A percentile compares a stretch with the other conserved stretches of the same genome.
Conservation (phyloP, 2,113 vertebrate genomes). For the Lontra canadensis region DNA sequence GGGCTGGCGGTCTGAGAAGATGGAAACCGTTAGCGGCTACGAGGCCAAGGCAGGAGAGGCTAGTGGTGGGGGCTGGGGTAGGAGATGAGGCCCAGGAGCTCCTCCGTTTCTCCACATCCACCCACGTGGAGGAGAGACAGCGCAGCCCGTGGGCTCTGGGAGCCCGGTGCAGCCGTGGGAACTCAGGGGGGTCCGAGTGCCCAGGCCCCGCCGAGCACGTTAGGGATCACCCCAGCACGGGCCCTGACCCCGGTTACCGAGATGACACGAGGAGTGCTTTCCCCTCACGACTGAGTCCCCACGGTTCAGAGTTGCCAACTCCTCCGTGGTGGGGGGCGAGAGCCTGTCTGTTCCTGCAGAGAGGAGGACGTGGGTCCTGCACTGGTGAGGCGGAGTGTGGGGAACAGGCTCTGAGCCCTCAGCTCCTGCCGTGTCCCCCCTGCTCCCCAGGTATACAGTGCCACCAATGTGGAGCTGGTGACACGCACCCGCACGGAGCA, state of each 20-base stretch:
- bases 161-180: background rate
- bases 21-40: slow-evolving; percentile 93
- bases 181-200: background rate
- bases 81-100: background rate
- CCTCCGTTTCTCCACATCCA: accelerated
- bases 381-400: background rate
- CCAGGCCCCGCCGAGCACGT: background rate
- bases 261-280: background rate
- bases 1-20: slow-evolving; percentile 98
- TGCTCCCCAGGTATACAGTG: slow-evolving; percentile 92
- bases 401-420: background rate
- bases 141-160: background rate
- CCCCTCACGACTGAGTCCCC: slow-evolving; percentile 64
- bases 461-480: slow-evolving; percentile 97
- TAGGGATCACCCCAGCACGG: background rate
- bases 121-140: background rate
- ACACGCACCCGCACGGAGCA: slow-evolving; percentile 97
- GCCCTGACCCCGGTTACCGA: background rate
- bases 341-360: background rate
- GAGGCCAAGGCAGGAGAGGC: slow-evolving; percentile 92
- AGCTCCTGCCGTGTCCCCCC: background rate
- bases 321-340: background rate
- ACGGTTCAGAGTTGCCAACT: background rate
- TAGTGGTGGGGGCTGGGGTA: background rate
- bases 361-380: background rate